Evolutionary conservation across 1,140 invertebrate genomes (phyloP), one percentile per base, ranked within the genome.

Genomic region (Caenorhabditis inopinata): DNA sequence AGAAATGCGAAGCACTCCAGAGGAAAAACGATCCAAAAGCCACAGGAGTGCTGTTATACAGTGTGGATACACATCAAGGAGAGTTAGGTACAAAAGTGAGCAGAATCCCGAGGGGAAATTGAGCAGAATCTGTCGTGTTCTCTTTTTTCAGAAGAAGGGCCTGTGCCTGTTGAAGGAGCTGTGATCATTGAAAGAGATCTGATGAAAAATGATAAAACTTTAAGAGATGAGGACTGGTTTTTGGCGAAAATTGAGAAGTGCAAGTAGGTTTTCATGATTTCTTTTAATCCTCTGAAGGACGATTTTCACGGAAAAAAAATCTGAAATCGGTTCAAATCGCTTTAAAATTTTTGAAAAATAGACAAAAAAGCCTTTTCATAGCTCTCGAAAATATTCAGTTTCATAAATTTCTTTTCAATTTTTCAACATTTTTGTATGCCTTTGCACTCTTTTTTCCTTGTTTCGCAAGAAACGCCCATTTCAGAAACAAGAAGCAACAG

Each of bases 221-320:
- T 76, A 29, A 76, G 47, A 42, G 75, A 49, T 47, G 76, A 78
- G 53, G 35, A 45, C 1, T 42, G 38, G 53, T 62, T 78, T 47
- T 14, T 62, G 18, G 53, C 62, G 32, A 38, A 47, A 21, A 45
- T 78, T 51, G 76, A 78, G 25, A 49, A 78, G 42, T 45, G 32
- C 58, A 68, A 42, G 58, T 68, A 14, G 12, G 58, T 25, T 9
- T 21, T 25, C 16, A n/a, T 32, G 38, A 42, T 7, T 42, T 42
- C 38, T 42, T n/a, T n/a, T n/a, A n/a, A n/a, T n/a, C n/a, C n/a
- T n/a, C n/a, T n/a, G n/a, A n/a, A n/a, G n/a, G n/a, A n/a, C n/a
- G n/a, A n/a, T n/a, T n/a, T n/a, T n/a, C n/a, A n/a, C n/a, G n/a
- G n/a, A n/a, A n/a, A n/a, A n/a, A n/a, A n/a, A n/a, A n/a, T n/a